Evolutionary conservation across 2,113 vertebrate genomes (phyloP).

Genomic region (Gymnocephalus cernua): DNA sequence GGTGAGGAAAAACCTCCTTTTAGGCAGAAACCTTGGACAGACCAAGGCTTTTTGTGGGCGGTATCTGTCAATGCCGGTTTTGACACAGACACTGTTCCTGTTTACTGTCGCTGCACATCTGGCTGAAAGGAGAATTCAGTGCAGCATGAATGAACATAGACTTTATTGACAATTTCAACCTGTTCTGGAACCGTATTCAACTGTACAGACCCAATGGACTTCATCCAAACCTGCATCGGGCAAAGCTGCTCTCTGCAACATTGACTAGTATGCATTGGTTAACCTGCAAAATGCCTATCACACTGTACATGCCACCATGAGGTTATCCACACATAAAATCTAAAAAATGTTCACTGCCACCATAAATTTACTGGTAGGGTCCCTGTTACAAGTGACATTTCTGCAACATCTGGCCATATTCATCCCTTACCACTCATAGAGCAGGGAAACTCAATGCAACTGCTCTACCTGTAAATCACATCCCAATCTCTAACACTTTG

Average conservation of each 20-base stretch:
- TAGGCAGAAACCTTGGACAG: no score
- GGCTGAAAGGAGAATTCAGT: not conserved
- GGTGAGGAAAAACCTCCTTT: no score
- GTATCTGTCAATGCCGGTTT: no score
- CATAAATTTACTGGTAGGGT: not conserved
- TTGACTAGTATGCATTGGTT: not conserved
- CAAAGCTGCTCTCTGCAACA: not conserved
- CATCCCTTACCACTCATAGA: not conserved
- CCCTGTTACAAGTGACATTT: not conserved
- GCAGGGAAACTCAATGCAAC: not conserved
- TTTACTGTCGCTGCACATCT: not conserved
- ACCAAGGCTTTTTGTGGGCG: no score
- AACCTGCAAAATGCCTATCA: not conserved
- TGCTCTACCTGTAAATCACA: not conserved
- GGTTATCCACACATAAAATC: not conserved
- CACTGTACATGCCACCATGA: not conserved
- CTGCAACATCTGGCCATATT: not conserved
- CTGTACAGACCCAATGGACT: not conserved
- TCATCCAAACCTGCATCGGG: not conserved
- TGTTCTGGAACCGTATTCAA: not conserved
- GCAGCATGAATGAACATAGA: not conserved
- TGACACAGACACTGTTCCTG: not conserved
- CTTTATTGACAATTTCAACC: not conserved
- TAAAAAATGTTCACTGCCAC: not conserved
- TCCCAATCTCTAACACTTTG: not conserved